Conservation (phyloP, 2,797 vertebrate genomes). For the Peromyscus nudipes region DNA sequence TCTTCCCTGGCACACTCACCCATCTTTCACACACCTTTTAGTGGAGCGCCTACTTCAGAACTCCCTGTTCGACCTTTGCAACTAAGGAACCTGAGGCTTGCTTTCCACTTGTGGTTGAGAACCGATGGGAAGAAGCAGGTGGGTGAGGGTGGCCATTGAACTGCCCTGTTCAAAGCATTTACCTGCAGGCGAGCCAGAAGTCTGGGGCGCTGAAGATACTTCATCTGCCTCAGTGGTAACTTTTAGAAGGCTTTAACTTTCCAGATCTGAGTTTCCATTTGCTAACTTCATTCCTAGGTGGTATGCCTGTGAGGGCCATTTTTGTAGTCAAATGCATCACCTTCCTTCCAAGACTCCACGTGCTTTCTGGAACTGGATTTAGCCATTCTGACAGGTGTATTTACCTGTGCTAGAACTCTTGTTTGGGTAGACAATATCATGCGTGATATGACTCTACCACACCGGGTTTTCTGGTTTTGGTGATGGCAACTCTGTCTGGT, state of each 20-base stretch:
- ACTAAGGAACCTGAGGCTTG: background rate
- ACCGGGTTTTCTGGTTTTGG: background rate
- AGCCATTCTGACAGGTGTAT: background rate
- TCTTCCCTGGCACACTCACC: background rate
- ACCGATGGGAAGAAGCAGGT: background rate
- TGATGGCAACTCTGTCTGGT: background rate
- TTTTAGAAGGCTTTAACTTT: background rate
- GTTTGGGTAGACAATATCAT: background rate
- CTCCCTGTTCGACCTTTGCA: constrained; percentile 56
- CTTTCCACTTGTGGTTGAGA: constrained; percentile 13
- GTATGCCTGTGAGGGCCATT: background rate
- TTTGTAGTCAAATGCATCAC: background rate
- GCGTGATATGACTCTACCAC: background rate
- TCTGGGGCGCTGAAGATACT: background rate
- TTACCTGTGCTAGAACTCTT: background rate
- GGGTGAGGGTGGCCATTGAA: background rate
- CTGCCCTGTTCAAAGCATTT: background rate
- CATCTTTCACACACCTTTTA: background rate
- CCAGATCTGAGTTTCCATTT: background rate
- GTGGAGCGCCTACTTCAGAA: constrained; percentile 11
- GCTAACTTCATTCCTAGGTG: background rate
- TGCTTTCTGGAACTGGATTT: background rate
- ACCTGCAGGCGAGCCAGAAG: background rate
- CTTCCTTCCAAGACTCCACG: background rate
- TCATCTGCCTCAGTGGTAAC: background rate